A percentile compares a stretch with the other conserved stretches of the same genome.
Conservation (phyloP, 2,113 vertebrate species). For the Cyprinodon tularosa region DNA sequence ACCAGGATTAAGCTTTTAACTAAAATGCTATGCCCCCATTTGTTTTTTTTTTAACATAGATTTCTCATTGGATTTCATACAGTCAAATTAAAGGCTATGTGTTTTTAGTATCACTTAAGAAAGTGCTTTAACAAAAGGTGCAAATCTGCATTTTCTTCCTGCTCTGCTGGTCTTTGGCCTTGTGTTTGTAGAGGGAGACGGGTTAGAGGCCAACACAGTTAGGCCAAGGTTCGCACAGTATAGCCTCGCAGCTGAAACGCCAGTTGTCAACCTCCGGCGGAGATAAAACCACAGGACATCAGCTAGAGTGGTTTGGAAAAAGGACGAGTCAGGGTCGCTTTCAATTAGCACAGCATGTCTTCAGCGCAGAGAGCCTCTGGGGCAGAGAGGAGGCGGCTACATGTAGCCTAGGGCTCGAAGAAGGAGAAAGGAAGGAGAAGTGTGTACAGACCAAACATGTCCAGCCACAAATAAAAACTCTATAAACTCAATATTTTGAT, state of each 20-base stretch:
- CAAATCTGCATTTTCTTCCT: constrained; percentile 33
- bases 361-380: constrained; percentile 44
- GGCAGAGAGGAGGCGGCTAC: constrained; percentile 14
- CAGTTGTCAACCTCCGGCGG: constrained; percentile 68
- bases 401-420: constrained; percentile 8
- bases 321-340: constrained; percentile 75
- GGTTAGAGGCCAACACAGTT: constrained; percentile 10
- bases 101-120: neutral
- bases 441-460: constrained; percentile 7
- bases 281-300: constrained; percentile 54
- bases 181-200: constrained; percentile 33
- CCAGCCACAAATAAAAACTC: neutral
- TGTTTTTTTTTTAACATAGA: neutral
- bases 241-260: constrained; percentile 61
- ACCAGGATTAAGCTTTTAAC: no score
- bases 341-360: constrained; percentile 70
- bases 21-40: neutral
- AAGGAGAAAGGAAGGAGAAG: constrained; percentile 4
- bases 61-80: neutral
- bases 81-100: neutral
- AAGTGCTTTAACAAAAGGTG: constrained; percentile 14
- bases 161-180: constrained; percentile 18
- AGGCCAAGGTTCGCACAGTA: constrained; percentile 51
- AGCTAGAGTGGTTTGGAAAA: constrained; percentile 50
- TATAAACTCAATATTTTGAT: neutral